phyloP scores from a whole-genome alignment of 2,888 invertebrate species.

The Dugesia japonica region DNA sequence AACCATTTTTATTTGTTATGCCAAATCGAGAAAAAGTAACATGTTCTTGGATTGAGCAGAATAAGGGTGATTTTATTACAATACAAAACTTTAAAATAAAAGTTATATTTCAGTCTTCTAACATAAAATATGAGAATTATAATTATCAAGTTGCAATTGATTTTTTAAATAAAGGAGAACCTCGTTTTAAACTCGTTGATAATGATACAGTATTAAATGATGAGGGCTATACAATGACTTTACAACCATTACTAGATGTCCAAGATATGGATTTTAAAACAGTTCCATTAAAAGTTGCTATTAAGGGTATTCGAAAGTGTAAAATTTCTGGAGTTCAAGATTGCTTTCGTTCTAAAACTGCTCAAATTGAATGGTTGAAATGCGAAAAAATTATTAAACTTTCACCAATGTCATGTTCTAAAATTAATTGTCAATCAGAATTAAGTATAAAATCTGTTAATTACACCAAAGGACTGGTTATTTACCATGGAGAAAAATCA shows the following conservation, averaged over 20 bases:
- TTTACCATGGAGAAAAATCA: background rate
- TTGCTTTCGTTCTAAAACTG: background rate
- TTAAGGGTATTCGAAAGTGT: background rate
- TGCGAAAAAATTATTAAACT: background rate
- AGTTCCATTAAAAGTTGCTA: background rate
- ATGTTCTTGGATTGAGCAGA: background rate
- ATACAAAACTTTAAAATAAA: background rate
- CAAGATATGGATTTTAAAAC: background rate
- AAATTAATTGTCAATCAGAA: background rate
- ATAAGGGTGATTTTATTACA: background rate
- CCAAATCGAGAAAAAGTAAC: background rate
- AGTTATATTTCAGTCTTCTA: background rate
- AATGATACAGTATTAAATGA: background rate
- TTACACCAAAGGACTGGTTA: background rate
- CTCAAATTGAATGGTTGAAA: background rate
- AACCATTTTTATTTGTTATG: slow-evolving; percentile 1
- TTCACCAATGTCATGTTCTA: background rate
- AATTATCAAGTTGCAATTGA: slow-evolving; percentile 3
- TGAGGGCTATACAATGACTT: background rate
- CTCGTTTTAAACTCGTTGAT: background rate
- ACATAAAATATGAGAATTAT: background rate
- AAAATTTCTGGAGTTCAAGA: background rate
- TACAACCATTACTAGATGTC: background rate
- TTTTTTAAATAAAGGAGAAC: slow-evolving; percentile 6
- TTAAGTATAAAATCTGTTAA: background rate